Evolutionary conservation across 2,888 invertebrate species (phyloP), one percentile per base, ranked within the genome.

Genomic region (Zootermopsis nevadensis): DNA sequence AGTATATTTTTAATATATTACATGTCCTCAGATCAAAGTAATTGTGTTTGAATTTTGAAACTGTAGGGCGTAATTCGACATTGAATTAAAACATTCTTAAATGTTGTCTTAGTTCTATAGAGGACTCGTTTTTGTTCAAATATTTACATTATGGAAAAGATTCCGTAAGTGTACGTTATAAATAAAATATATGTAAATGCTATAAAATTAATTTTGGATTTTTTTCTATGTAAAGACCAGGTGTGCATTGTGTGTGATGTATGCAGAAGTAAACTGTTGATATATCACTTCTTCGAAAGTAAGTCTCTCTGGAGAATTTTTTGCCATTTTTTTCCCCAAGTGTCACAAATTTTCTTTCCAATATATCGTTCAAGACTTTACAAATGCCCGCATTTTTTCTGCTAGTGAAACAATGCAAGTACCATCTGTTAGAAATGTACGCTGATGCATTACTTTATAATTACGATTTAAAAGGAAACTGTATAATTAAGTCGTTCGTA

Each of bases 281-380:
- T 60, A 27, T 60, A 27, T 60, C n/a, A 27, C 6, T n/a, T 7
- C 8, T 60, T 27, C 60, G n/a, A 10, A 60, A 27, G 60, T n/a
- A 6, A 27, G 27, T 60, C n/a, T 27, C 60, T 60, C n/a, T 15
- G n/a, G 12, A 60, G 27, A n/a, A 60, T 27, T 27, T 60, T 27
- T 30, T 69, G 31, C 33, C 69, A 69, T 69, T 31, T 69, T 69
- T 69, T n/a, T n/a, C n/a, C n/a, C 69, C 66, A 66, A 66, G 27
- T 69, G 69, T 69, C 69, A 69, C 69, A 33, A 8, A 69, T 22
- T 69, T 31, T 69, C 33, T 69, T 15, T 69, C 22, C 19, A 15
- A 67, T 8, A 67, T 27, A 19, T 27, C 31, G 27, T 67, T 67
- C 22, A 31, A 69, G 69, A 69, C 69, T 33, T 69, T 69, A 69